Conservation (phyloP, 2,113 vertebrate genomes). For the Perognathus longimembris region DNA sequence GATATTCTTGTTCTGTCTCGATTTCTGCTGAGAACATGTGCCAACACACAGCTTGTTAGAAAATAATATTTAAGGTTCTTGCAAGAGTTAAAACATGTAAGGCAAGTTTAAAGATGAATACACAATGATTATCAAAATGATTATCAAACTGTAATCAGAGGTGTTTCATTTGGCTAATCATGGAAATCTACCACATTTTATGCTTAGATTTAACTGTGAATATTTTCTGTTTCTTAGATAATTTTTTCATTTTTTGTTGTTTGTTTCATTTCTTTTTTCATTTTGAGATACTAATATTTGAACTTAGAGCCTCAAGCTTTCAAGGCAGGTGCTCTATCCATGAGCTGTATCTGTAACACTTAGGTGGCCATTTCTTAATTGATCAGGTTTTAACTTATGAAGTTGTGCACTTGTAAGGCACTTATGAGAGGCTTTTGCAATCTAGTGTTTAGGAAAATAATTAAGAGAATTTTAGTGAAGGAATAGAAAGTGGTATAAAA, state of each 20-base stretch:
- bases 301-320: too few relatives aligned
- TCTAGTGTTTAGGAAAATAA: not conserved
- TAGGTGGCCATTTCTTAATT: not conserved
- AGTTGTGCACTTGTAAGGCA: not conserved
- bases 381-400: not conserved
- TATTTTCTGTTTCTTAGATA: not conserved
- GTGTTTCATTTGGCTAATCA: not conserved
- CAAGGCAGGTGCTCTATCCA: too few relatives aligned
- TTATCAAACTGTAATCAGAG: not conserved
- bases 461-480: not conserved
- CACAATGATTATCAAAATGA: not conserved
- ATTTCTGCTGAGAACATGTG: slow-evolving; percentile 61
- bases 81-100: not conserved
- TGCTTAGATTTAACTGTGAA: not conserved
- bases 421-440: not conserved
- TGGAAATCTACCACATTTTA: not conserved
- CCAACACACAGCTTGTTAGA: not conserved
- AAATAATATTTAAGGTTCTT: slow-evolving; percentile 9
- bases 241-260: too few relatives aligned
- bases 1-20: slow-evolving; percentile 1
- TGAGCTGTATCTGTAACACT: too few relatives aligned
- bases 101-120: not conserved
- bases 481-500: not conserved
- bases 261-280: too few relatives aligned
- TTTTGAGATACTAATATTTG: too few relatives aligned